Percentiles rank a stretch among this genome's conserved stretches.
Evolutionary conservation across 2,113 vertebrate genomes (phyloP).

Genomic region (Trogon melanurus): DNA sequence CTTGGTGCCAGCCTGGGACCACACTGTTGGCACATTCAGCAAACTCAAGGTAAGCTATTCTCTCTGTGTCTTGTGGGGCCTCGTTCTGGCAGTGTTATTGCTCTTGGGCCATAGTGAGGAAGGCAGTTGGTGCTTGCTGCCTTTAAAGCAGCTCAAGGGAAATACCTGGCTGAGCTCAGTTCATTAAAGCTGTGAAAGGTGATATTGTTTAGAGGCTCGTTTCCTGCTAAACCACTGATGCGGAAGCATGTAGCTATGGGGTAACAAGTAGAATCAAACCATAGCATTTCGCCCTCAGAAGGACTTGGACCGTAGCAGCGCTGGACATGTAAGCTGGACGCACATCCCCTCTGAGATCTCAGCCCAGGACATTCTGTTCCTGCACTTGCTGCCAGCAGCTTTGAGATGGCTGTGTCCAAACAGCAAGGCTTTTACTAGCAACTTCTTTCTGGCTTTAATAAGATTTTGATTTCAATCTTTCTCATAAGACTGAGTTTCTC

Average conservation of each 20-base stretch:
- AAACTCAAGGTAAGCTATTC: constrained; percentile 88
- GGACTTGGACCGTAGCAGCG: neutral
- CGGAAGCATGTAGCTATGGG: neutral
- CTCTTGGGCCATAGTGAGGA: neutral
- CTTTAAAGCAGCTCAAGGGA: neutral
- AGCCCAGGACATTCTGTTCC: constrained; percentile 12
- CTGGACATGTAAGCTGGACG: neutral
- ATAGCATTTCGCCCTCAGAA: neutral
- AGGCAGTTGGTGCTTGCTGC: neutral
- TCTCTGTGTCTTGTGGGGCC: neutral
- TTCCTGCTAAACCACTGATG: neutral
- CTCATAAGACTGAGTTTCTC: neutral
- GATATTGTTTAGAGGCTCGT: neutral
- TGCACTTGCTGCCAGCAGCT: neutral
- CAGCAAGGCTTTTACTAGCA: constrained; percentile 11
- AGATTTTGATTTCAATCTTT: neutral
- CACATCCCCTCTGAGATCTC: neutral
- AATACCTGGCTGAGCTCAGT: neutral
- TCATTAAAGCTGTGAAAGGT: neutral
- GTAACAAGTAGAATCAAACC: neutral
- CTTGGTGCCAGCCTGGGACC: constrained; percentile 94
- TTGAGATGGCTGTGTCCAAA: neutral
- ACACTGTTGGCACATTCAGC: constrained; percentile 92
- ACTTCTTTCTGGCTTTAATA: neutral
- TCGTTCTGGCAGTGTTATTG: neutral